These are phyloP conservation scores for Ficedula albicollis DNA, from an alignment of 2,797 vertebrate genomes.

Conservation along the genomic window DNA sequence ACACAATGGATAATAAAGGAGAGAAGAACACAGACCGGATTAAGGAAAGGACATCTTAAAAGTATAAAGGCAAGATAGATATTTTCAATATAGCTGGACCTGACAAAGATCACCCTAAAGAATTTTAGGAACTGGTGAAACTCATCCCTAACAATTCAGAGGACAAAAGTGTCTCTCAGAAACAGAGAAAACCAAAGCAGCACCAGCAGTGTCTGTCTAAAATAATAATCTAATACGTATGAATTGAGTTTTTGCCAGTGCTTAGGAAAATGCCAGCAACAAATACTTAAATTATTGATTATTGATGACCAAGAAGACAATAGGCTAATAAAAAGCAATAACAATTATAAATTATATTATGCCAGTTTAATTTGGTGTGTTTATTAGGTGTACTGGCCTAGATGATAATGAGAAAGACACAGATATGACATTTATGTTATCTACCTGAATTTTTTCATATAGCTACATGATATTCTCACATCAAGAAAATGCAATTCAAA, in stretches of 20 bases:
- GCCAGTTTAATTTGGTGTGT: neutral
- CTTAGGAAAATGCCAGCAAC: neutral
- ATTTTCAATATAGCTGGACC: neutral
- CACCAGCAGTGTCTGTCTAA: neutral
- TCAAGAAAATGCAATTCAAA: neutral
- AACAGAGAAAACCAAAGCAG: neutral
- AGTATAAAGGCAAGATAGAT: neutral
- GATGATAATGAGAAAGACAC: neutral
- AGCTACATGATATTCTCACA: neutral
- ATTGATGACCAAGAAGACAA: neutral
- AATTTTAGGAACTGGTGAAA: neutral
- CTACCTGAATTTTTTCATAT: neutral
- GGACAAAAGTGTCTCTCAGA: neutral
- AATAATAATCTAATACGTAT: neutral
- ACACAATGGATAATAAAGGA: neutral
- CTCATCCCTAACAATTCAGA: neutral
- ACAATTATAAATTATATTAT: neutral
- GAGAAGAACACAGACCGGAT: neutral
- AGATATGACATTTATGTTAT: neutral
- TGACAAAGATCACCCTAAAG: neutral
- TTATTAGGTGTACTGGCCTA: neutral
- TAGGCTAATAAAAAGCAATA: neutral
- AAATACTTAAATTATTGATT: neutral
- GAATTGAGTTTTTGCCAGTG: neutral
- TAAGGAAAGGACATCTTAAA: neutral